Evolutionary conservation across 2,888 invertebrate species (phyloP).

Genomic region (Cosmopolites sordidus): DNA sequence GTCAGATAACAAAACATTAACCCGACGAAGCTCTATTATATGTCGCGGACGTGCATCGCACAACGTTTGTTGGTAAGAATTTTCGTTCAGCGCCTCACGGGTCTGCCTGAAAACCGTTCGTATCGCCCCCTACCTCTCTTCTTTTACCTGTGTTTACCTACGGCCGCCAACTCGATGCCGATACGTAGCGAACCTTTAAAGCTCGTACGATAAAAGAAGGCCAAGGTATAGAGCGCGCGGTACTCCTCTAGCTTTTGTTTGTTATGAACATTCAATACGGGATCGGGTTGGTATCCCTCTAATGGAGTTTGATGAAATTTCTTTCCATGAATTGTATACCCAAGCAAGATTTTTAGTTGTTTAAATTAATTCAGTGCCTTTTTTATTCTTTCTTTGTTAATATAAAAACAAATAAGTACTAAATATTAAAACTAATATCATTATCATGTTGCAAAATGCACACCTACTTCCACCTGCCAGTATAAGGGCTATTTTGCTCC

Average conservation of each 20-base stretch:
- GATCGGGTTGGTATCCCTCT: conserved; percentile 19
- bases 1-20: conserved; percentile 23
- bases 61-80: conserved; percentile 26
- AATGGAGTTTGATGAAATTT: conserved; percentile 11
- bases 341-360: too few relatives aligned
- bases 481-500: too few relatives aligned
- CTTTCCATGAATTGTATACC: conserved; percentile 6
- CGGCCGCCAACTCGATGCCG: conserved; percentile 13
- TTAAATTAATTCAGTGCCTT: too few relatives aligned
- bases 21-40: conserved; percentile 13
- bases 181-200: background rate
- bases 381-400: too few relatives aligned
- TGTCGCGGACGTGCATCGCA: conserved; percentile 15
- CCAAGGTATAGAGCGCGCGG: conserved; percentile 11
- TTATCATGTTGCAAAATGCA: too few relatives aligned
- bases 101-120: conserved; percentile 18
- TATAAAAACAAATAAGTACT: too few relatives aligned
- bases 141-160: conserved; percentile 19
- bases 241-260: conserved; percentile 9
- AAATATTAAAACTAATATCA: too few relatives aligned
- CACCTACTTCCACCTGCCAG: too few relatives aligned
- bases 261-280: background rate
- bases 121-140: conserved; percentile 13
- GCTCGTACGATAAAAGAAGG: conserved; percentile 10
- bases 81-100: conserved; percentile 21